A percentile compares a stretch with the other conserved stretches of the same genome.
phyloP scores from a whole-genome alignment of 2,797 vertebrate genomes.

The Phataginus tricuspis region DNA sequence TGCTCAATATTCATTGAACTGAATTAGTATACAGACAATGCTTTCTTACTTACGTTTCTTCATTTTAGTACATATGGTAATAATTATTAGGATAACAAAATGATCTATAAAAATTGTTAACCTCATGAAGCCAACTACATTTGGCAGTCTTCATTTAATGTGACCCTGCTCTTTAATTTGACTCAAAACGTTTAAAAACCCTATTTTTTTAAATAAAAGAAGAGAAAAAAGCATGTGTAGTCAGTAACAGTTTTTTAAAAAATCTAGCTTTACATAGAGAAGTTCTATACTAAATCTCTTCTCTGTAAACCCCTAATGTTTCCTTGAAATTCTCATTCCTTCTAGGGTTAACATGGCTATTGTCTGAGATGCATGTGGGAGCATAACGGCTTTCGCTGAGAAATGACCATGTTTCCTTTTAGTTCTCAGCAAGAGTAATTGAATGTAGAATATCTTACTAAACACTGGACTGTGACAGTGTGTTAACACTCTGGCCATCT shows the following conservation, averaged over 20 bases:
- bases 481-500: constrained; percentile 88
- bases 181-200: not conserved
- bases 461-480: constrained; percentile 87
- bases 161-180: not conserved
- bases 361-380: constrained; percentile 79
- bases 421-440: constrained; percentile 87
- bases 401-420: constrained; percentile 86
- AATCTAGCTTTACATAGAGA: constrained; percentile 27
- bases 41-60: not conserved
- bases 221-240: not conserved
- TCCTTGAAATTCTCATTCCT: constrained; percentile 64
- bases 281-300: not conserved
- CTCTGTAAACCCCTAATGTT: constrained; percentile 54
- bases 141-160: not conserved
- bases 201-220: not conserved
- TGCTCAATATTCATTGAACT: not conserved
- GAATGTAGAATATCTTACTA: constrained; percentile 89
- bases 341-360: constrained; percentile 74
- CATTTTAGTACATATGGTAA: not conserved
- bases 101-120: not conserved
- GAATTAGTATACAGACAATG: not conserved
- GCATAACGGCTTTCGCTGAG: constrained; percentile 82
- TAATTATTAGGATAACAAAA: not conserved
- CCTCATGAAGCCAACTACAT: not conserved
- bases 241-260: not conserved